These are phyloP conservation scores for Hofmannophila pseudospretella DNA, from an alignment of 2,888 invertebrate genomes.

Conservation along the genomic window DNA sequence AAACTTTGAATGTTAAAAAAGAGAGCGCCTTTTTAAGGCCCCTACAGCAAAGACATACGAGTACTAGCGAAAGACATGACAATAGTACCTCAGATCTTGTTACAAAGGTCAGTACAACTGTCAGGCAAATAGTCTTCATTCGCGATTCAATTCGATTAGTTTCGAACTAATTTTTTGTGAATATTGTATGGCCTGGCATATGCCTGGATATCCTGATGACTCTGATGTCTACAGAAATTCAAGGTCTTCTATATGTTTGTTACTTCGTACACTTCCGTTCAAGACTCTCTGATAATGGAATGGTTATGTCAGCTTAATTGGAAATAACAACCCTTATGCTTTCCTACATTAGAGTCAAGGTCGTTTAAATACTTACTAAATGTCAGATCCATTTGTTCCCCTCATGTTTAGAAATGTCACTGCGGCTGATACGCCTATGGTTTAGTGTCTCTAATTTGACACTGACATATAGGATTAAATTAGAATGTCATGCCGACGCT, in stretches of 20 bases:
- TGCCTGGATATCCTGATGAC: too few species aligned
- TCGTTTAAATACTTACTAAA: conserved; percentile 62
- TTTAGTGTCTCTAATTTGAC: conserved; percentile 71
- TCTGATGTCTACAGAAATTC: too few species aligned
- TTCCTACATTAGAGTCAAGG: conserved; percentile 57
- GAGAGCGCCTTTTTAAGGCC: too few species aligned
- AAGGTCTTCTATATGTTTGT: not conserved
- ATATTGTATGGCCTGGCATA: too few species aligned
- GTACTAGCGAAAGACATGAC: too few species aligned
- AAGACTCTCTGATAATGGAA: conserved; percentile 23
- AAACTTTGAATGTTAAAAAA: too few species aligned
- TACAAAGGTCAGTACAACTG: too few species aligned
- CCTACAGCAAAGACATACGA: too few species aligned
- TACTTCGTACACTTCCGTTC: not conserved
- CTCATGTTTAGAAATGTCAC: conserved; percentile 73
- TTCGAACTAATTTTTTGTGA: too few species aligned
- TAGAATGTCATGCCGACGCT: conserved; percentile 54
- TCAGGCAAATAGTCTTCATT: too few species aligned
- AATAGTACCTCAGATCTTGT: too few species aligned
- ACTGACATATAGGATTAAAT: conserved; percentile 72
- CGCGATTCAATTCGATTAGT: too few species aligned
- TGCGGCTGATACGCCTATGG: conserved; percentile 66
- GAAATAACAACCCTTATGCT: conserved; percentile 49
- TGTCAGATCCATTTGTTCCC: conserved; percentile 71
- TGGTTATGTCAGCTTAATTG: conserved; percentile 43